Evolutionary conservation across 2,113 vertebrate genomes (phyloP), one percentile per base, ranked within the genome.

Genomic region (Gracilinanus agilis): DNA sequence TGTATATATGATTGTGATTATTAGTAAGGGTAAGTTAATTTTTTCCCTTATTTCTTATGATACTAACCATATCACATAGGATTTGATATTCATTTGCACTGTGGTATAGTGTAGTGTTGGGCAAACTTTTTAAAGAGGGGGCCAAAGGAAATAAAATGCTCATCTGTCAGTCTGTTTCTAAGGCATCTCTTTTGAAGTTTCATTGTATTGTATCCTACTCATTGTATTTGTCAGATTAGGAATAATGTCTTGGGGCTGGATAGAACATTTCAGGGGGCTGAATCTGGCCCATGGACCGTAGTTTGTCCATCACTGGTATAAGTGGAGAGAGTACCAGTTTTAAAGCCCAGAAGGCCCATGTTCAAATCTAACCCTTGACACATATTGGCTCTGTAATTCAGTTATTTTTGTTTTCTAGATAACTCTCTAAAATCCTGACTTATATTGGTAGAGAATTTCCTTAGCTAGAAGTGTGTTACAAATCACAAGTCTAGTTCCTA

Each of bases 1-100:
- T 98, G 91, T 98, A 96, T 97, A 97, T 98, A 96, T 98, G 98
- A 92, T 98, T 93, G 61, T 98, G 89, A 94, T 99, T 88, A 91
- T 99, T 97, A 99, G 98, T 97, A 98, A 98, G 98, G 97, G 99
- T 99, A 96, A 98, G 99, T 98, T 55, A 88, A 91, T 29, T 44
- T 16, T n/a, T 49, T 24, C 93, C 8, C 49, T 53, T 12, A 49
- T 44, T 24, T 89, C 24, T 53, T 89, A 24, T 89, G 88, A 49
- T 40, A 44, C 44, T 29, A 67, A 67, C 75, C 13, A 24, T 25
- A 0, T 53, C 16, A 2, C 40, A 24, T 90, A 75, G 27, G 24
- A 11, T 25, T 90, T 90, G 89, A 53, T 27, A 44, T 90, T 90
- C 44, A 90, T 1, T 83, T 83, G 6, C n/a, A 83, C 7, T 5